Evolutionary conservation across 2,113 vertebrate genomes (phyloP).

Genomic region (Brachyhypopomus occidentalis): DNA sequence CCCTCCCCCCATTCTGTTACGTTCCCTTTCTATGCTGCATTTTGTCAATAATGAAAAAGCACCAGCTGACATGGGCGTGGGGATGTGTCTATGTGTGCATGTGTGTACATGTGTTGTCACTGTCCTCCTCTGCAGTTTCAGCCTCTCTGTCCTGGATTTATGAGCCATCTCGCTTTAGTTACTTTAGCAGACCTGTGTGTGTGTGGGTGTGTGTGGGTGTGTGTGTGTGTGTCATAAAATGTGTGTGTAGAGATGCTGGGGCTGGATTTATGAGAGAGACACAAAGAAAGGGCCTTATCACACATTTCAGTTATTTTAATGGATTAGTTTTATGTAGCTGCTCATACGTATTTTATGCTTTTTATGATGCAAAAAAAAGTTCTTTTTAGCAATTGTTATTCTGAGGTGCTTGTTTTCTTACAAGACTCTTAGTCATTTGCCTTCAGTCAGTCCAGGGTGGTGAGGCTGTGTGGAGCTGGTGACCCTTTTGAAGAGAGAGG

Average conservation of each 20-base stretch:
- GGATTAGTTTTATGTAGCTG: too few relatives aligned
- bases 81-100: not conserved
- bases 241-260: conserved; percentile 1
- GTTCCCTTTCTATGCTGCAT: conserved; percentile 11
- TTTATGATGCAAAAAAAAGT: too few relatives aligned
- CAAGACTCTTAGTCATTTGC: too few relatives aligned
- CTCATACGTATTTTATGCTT: too few relatives aligned
- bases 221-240: not conserved
- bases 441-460: too few relatives aligned
- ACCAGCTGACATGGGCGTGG: not conserved
- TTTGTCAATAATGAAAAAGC: conserved; percentile 29
- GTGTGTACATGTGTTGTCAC: conserved; percentile 10
- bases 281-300: too few relatives aligned
- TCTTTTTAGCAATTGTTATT: too few relatives aligned
- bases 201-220: not conserved
- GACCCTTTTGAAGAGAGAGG: too few relatives aligned
- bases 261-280: not conserved
- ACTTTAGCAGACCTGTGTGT: not conserved
- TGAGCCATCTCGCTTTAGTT: conserved; percentile 11
- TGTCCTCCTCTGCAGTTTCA: conserved; percentile 15
- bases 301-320: too few relatives aligned
- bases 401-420: too few relatives aligned
- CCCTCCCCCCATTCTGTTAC: not conserved
- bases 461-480: too few relatives aligned
- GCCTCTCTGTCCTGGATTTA: not conserved